Evolutionary conservation across 2,797 vertebrate genomes (phyloP).

Genomic region (Brachymystax lenok): DNA sequence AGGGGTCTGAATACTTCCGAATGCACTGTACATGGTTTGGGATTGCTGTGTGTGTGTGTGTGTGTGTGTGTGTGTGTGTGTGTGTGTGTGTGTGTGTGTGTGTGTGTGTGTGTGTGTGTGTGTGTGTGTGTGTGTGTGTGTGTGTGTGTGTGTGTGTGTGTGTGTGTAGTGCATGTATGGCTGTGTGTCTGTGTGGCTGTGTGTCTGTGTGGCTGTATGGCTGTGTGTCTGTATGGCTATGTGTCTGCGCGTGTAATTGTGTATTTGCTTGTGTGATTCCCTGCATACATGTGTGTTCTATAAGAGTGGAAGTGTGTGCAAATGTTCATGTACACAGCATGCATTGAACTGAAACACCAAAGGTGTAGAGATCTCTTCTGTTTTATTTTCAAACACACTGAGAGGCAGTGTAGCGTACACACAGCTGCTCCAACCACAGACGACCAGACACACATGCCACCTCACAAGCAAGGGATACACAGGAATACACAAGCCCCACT

Average conservation of each 20-base stretch:
- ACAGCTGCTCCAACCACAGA: conserved; percentile 59
- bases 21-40: no score
- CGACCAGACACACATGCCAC: conserved; percentile 50
- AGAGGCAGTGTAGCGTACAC: conserved; percentile 57
- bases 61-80: no score
- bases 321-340: conserved; percentile 22
- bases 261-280: not conserved
- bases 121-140: no score
- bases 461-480: conserved; percentile 54
- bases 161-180: no score
- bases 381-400: conserved; percentile 42
- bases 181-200: not conserved
- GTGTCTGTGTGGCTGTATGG: not conserved
- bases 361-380: conserved; percentile 38
- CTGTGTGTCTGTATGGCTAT: no score
- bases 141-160: no score
- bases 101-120: no score
- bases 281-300: conserved; percentile 19
- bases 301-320: conserved; percentile 21
- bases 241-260: no score
- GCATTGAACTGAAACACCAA: conserved; percentile 38
- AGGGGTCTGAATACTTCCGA: no score
- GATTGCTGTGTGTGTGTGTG: no score
- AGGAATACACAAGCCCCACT: conserved; percentile 18
- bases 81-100: no score